Percentiles rank a stretch among this genome's conserved stretches.
These are phyloP conservation scores for Taurulus bubalis DNA, from an alignment of 2,113 vertebrate species.

Conservation along the genomic window DNA sequence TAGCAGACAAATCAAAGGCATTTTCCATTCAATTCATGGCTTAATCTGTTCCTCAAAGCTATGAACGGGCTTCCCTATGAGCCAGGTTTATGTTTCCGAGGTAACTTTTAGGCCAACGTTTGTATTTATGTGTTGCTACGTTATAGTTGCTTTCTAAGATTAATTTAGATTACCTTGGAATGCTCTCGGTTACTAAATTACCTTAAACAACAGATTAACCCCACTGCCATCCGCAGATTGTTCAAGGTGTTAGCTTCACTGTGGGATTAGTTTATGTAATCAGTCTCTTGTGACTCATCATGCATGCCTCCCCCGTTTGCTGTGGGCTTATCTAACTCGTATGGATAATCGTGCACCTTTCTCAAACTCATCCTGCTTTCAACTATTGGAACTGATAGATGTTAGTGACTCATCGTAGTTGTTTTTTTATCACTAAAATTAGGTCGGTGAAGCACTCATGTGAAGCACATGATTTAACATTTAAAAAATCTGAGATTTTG, in stretches of 20 bases:
- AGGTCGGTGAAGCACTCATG: neutral
- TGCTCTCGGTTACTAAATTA: constrained; percentile 56
- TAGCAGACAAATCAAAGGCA: neutral
- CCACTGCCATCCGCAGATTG: constrained; percentile 53
- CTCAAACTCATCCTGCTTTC: constrained; percentile 43
- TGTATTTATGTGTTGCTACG: neutral
- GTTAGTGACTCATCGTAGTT: constrained; percentile 11
- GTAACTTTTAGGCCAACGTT: constrained; percentile 1
- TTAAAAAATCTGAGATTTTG: constrained; percentile 7
- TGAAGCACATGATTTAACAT: constrained; percentile 15
- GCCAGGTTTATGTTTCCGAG: constrained; percentile 17
- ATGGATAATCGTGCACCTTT: constrained; percentile 64
- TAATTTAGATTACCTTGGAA: constrained; percentile 39
- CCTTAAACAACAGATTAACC: constrained; percentile 70
- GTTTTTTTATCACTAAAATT: neutral
- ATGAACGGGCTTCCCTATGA: neutral
- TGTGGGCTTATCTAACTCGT: constrained; percentile 60
- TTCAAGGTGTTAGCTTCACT: constrained; percentile 66
- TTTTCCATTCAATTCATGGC: neutral
- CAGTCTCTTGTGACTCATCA: constrained; percentile 73
- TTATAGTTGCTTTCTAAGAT: constrained; percentile 30
- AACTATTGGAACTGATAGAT: constrained; percentile 33
- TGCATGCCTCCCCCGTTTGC: constrained; percentile 65
- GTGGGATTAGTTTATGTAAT: constrained; percentile 75
- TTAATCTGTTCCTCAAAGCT: neutral